Base-by-base conservation (phyloP, 1,140 invertebrate species). In the Theocolax elegans region DNA sequence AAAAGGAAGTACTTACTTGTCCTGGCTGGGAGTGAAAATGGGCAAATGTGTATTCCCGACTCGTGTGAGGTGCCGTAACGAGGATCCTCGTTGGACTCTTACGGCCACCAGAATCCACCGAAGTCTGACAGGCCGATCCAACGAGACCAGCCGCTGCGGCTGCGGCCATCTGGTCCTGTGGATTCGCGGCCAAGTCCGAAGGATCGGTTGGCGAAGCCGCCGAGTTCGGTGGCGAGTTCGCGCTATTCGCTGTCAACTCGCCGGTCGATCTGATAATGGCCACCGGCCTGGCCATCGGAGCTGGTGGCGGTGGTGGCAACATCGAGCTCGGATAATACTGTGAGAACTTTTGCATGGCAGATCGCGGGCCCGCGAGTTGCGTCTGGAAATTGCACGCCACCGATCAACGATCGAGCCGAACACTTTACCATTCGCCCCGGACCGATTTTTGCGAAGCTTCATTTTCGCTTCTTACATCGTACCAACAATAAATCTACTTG, bases 281-380 rank as follows among this genome's bases (percentile, higher is more conserved):
- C 10, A 98, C 96, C 0, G 96, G 97, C 74, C 97, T 88, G 2
- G 96, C 96, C 94, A 98, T 96, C 9, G 95, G 95, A 3, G 96
- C 95, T 2, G 97, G 90, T n/a, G 96, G 96, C n/a, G 96, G 94
- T 44, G 96, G 96, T 15, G 96, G 96, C 75, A 98, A 87, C 91
- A 94, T 96, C 73, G 94, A 92, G 78, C 93, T 94, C 71, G 92
- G 90, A 87, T 96, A 96, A 85, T 97, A 97, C 77, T 95, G 93
- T 64, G 92, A 90, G 78, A 93, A 87, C 86, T 92, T 92, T 75
- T 91, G 85, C 78, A 86, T 77, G 29, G 81, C 86, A 90, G 91
- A 90, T 82, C 74, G 89, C 86, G 85, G 87, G 89, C 80, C 88
- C 82, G 83, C 88, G 77, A 82, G 83, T 85, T 80, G 87, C 81